Base-by-base conservation (phyloP, 2,797 vertebrate species). In the Cossypha niveicapilla region DNA sequence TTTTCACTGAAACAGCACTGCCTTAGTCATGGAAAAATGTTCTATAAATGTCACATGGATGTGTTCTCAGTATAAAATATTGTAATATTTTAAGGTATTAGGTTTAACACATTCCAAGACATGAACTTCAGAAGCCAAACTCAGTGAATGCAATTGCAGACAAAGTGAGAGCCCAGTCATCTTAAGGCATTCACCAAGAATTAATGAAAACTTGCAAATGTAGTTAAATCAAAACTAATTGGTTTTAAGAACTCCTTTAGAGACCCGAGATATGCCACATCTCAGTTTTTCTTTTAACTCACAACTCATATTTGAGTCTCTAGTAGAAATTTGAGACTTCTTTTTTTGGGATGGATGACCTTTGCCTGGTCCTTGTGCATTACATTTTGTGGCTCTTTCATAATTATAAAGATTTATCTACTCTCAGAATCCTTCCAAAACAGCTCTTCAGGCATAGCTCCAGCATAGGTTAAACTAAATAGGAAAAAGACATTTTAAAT, bases 401-500 rank as follows among this genome's bases (percentile, higher is more conserved):
- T 62, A 66, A 66, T 86, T 42, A 60, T 7, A 27, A 86, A 35
- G n/a, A 75, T 65, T 86, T 90, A 67, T 62, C 41, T 93, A 14
- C 37, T 56, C 48, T 61, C 60, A 73, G 28, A 75, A 76, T 67
- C 35, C 48, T 76, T 91, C 39, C 34, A 67, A 61, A 93, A 42
- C 27, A 57, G 63, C 67, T 92, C 45, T 86, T 79, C 32, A 48
- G 74, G 91, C 83, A 23, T 8, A 47, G 18, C 27, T 88, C 81
- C 88, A 93, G 41, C 23, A 66, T 32, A 89, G 41, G 51, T 79
- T 90, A 48, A 41, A 60, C 22, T 45, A 79, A 79, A 73, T 7
- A 87, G 35, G 67, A 82, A 89, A 73, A 93, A 75, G 44, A 23
- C 18, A 39, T 30, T 94, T 92, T 86, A 90, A 87, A 88, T 57